phyloP scores from a whole-genome alignment of 2,797 vertebrate species.

The Eptatretus atami region DNA sequence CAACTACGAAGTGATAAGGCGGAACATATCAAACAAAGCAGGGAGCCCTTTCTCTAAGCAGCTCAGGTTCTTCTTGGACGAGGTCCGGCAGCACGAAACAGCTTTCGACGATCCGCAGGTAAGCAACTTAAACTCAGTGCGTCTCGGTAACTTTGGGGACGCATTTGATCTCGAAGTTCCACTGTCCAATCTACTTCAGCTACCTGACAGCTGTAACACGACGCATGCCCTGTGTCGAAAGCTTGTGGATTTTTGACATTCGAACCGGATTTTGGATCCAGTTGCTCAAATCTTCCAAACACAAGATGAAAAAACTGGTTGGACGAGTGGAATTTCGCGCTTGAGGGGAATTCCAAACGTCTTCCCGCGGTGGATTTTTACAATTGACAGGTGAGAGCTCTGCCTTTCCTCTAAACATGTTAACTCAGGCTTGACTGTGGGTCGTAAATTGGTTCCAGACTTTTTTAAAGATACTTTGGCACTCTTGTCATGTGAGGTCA shows the following conservation, averaged over 20 bases:
- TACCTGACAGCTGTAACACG: conserved; percentile 92
- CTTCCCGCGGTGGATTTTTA: conserved; percentile 93
- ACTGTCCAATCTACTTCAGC: conserved; percentile 15
- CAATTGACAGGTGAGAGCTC: conserved; percentile 55
- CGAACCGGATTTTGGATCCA: conserved; percentile 97
- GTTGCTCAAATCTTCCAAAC: conserved; percentile 84
- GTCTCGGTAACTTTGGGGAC: background rate
- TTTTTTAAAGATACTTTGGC: too few relatives aligned
- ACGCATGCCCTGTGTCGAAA: conserved; percentile 98
- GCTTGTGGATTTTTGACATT: conserved; percentile 83
- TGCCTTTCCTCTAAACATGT: too few relatives aligned
- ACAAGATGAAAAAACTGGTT: conserved; percentile 99
- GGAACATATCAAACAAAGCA: conserved; percentile 90
- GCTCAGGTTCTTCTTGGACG: conserved; percentile 74
- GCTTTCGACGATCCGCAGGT: conserved; percentile 80
- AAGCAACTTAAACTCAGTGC: background rate
- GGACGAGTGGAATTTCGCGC: conserved; percentile 85
- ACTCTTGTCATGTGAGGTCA: too few relatives aligned
- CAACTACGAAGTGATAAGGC: conserved; percentile 71
- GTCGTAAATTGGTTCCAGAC: too few relatives aligned
- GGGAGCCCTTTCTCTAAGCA: conserved; percentile 94
- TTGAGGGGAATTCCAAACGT: conserved; percentile 94
- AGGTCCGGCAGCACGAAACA: conserved; percentile 86
- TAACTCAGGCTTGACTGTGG: too few relatives aligned
- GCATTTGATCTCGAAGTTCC: background rate